phyloP scores from a whole-genome alignment of 1,140 invertebrate species.

The Bradysia coprophila region DNA sequence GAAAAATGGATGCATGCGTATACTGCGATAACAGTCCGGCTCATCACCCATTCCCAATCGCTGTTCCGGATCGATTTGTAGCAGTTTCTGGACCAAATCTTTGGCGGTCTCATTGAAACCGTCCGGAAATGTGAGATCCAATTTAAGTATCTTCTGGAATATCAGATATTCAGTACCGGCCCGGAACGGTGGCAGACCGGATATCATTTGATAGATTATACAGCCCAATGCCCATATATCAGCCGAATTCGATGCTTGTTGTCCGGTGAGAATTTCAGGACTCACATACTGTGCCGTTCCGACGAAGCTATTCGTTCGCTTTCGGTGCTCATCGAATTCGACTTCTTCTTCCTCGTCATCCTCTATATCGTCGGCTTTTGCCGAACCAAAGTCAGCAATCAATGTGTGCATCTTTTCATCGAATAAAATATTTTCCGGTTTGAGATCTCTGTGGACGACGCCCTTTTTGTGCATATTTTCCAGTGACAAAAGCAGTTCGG shows the following conservation, averaged over 20 bases:
- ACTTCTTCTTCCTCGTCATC: constrained; percentile 16
- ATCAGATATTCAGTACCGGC: constrained; percentile 90
- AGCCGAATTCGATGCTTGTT: constrained; percentile 56
- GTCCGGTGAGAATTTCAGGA: constrained; percentile 80
- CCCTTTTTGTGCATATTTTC: constrained; percentile 80
- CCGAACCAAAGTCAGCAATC: constrained; percentile 94
- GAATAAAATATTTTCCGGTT: constrained; percentile 76
- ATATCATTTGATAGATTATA: constrained; percentile 94
- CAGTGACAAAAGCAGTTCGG: constrained; percentile 79
- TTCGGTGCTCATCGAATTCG: constrained; percentile 21
- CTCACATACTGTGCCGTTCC: constrained; percentile 99
- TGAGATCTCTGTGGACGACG: constrained; percentile 86
- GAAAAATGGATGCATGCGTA: constrained; percentile 78
- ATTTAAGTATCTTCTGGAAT: constrained; percentile 85
- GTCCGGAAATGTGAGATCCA: constrained; percentile 85
- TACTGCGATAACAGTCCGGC: constrained; percentile 51
- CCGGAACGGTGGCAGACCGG: constrained; percentile 81
- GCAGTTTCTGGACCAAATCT: constrained; percentile 72
- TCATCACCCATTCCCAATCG: constrained; percentile 70
- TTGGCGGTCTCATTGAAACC: constrained; percentile 68
- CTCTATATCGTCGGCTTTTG: constrained; percentile 54
- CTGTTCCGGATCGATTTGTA: constrained; percentile 62
- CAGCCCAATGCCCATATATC: constrained; percentile 98
- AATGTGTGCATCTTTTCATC: constrained; percentile 93
- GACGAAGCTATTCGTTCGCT: constrained; percentile 75